Percentiles rank a stretch among this genome's conserved stretches.
These are phyloP conservation scores for Pseudococcus jackbeardsleyi DNA, from an alignment of 2,888 invertebrate species.

Conservation along the genomic window DNA sequence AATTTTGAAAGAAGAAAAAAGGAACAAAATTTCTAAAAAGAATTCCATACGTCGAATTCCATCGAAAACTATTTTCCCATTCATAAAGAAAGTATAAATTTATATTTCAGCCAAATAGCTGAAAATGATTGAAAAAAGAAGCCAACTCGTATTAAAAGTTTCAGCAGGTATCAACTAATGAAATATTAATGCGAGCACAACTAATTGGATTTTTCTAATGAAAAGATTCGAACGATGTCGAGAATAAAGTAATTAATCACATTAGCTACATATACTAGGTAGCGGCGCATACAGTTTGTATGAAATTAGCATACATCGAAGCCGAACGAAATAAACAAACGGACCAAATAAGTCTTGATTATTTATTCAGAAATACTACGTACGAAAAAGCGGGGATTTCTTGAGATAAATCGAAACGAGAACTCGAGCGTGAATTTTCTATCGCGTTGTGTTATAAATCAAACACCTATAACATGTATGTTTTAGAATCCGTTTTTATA, in stretches of 20 bases:
- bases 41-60: too few relatives aligned
- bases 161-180: not conserved
- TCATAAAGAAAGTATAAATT: not conserved
- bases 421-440: slow-evolving; percentile 44
- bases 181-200: not conserved
- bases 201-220: slow-evolving; percentile 38
- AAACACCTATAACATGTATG: slow-evolving; percentile 45
- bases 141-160: not conserved
- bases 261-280: not conserved
- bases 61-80: not conserved
- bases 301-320: slow-evolving; percentile 43
- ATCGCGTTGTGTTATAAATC: slow-evolving; percentile 43
- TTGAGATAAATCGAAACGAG: slow-evolving; percentile 30
- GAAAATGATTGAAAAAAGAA: not conserved
- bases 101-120: not conserved
- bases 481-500: slow-evolving; percentile 42
- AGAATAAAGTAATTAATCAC: slow-evolving; percentile 34
- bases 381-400: slow-evolving; percentile 26
- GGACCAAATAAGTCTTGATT: slow-evolving; percentile 49
- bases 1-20: too few relatives aligned
- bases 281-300: not conserved
- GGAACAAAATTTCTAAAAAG: too few relatives aligned
- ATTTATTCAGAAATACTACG: slow-evolving; percentile 22
- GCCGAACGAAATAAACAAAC: slow-evolving; percentile 34
- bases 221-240: slow-evolving; percentile 8